Evolutionary conservation across 2,113 vertebrate genomes (phyloP).

Genomic region (Nothocercus julius): DNA sequence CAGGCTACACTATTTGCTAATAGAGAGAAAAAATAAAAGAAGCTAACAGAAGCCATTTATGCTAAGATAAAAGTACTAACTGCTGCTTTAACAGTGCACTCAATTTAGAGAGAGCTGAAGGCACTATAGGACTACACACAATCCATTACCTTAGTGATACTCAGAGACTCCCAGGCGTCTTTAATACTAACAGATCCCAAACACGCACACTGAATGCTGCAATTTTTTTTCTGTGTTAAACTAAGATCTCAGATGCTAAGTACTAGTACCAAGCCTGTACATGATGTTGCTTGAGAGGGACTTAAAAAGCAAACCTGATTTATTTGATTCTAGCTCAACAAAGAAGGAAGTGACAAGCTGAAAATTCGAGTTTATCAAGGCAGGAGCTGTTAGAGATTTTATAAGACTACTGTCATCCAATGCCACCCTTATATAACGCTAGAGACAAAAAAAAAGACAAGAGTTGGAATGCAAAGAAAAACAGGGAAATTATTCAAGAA

Average conservation of each 20-base stretch:
- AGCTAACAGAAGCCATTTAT: background rate
- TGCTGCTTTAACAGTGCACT: background rate
- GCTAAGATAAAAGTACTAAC: background rate
- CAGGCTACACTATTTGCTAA: rapidly evolving
- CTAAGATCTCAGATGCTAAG: background rate
- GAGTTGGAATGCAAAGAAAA: background rate
- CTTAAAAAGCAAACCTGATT: background rate
- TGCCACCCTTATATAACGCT: background rate
- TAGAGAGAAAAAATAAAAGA: background rate
- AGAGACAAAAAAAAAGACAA: background rate
- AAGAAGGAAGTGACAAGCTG: background rate
- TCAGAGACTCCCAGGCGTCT: background rate
- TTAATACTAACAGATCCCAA: background rate
- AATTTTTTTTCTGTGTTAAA: background rate
- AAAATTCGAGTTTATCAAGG: background rate
- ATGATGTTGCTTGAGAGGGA: background rate
- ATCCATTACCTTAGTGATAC: background rate
- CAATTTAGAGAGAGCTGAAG: background rate
- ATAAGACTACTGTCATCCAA: background rate
- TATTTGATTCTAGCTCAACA: background rate
- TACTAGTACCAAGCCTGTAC: background rate
- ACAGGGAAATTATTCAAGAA: background rate
- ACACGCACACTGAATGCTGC: background rate
- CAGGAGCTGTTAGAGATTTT: background rate
- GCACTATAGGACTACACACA: background rate